phyloP scores from a whole-genome alignment of 92 coral and sea anemone genomes.

The Bergia puertoricense region DNA sequence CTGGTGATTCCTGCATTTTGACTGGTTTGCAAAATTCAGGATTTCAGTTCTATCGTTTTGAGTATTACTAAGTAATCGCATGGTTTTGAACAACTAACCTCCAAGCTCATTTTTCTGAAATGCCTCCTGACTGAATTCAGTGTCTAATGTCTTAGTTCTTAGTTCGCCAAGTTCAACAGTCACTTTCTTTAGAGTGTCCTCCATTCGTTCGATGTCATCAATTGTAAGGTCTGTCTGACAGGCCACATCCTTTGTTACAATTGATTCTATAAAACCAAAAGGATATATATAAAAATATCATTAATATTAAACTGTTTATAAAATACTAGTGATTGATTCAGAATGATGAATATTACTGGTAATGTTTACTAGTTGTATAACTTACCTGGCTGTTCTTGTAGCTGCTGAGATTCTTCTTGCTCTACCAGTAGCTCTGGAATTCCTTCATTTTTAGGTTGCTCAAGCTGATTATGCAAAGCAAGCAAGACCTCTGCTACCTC shows the following conservation, averaged over 20 bases:
- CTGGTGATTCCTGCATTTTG: no score
- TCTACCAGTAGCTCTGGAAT: not conserved
- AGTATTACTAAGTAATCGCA: no score
- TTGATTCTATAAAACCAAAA: no score
- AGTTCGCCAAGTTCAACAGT: not conserved
- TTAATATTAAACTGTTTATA: no score
- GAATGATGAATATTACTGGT: no score
- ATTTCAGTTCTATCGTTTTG: no score
- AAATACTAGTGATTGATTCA: no score
- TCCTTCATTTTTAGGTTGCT: not conserved
- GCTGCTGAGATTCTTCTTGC: constrained; percentile 8
- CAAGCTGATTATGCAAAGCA: constrained; percentile 5
- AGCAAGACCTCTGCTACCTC: constrained; percentile 27
- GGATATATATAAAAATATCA: no score
- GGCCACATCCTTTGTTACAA: not conserved
- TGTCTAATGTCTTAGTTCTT: not conserved
- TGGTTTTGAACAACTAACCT: no score
- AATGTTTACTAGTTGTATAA: no score
- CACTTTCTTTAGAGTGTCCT: not conserved
- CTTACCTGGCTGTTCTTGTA: not conserved
- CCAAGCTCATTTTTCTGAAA: not conserved
- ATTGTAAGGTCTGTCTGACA: not conserved
- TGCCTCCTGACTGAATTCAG: not conserved
- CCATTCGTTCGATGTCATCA: not conserved
- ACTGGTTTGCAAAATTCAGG: no score